Base-by-base conservation (phyloP, 2,888 invertebrate genomes). In the Magallana nippona region DNA sequence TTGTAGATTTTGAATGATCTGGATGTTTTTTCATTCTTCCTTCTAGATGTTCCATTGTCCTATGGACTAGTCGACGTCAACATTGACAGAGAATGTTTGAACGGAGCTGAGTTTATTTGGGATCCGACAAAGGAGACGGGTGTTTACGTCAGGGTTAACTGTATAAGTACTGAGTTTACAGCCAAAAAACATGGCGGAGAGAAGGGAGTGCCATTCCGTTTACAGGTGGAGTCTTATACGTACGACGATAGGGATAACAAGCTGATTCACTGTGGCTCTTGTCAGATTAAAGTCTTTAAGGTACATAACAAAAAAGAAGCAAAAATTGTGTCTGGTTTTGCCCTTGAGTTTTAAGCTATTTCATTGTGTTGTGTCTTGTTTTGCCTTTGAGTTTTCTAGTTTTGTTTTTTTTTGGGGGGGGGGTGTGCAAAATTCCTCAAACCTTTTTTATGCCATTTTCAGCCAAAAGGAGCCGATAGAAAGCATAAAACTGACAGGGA, bases 111-210 rank as follows among this genome's bases (percentile, higher is more conserved):
- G 93, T 97, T 99, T 85, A 96, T 96, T 91, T 99, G 98, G 98
- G 98, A 99, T 95, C 98, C 98, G 0, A 97, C 97, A 44, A 98
- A 98, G 93, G 98, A 98, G 95, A 97, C 98, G 88, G 98, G 98
- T 63, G 97, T 98, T 86, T 98, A 98, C 93, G 96, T 98, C 89
- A 98, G 98, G 96, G 98, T 94, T 2, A 91, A 99, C 95, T 98
- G 98, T 94, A 99, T 99, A 92, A 98, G 98, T 87, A 99, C 99
- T 0, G 99, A 99, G 95, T 99, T 99, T 94, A 99, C 99, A 0
- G 97, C 98, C 0, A 98, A 98, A 94, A 98, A 98, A 93, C 98
- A 99, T 94, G 99, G 99, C 79, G 99, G 99, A 1, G 99, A 99
- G 95, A 99, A 99, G 93, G 99, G 99, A 0, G 98, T 99, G 0